phyloP scores from a whole-genome alignment of 2,888 invertebrate genomes.

The Drosophila barbarae region DNA sequence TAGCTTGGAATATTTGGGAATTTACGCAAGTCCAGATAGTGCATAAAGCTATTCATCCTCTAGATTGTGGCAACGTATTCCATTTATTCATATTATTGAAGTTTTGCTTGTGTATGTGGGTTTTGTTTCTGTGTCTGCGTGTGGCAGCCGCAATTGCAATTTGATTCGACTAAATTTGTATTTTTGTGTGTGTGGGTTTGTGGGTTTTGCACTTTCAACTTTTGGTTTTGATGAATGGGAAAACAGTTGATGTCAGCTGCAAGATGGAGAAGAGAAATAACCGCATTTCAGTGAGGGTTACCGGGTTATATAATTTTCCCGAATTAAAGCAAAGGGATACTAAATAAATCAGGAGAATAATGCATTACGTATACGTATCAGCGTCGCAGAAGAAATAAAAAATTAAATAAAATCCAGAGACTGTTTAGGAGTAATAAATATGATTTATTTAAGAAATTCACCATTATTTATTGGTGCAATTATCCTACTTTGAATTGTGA shows the following conservation, averaged over 20 bases:
- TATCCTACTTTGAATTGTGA: too few species aligned
- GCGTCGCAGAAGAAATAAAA: background rate
- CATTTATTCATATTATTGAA: constrained; percentile 24
- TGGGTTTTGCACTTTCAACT: constrained; percentile 19
- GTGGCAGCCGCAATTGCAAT: constrained; percentile 42
- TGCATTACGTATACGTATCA: background rate
- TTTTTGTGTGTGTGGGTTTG: constrained; percentile 25
- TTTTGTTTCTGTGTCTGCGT: constrained; percentile 13
- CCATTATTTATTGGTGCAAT: background rate
- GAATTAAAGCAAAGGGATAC: background rate
- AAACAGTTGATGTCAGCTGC: constrained; percentile 23
- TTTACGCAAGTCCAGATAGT: constrained; percentile 5
- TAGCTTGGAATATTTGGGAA: background rate
- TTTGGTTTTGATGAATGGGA: constrained; percentile 36
- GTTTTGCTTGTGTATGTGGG: constrained; percentile 3
- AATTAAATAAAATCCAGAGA: background rate
- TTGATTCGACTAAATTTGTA: constrained; percentile 56
- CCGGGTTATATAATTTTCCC: constrained; percentile 12
- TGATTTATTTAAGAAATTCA: background rate
- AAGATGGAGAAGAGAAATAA: constrained; percentile 3
- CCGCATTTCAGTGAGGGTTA: constrained; percentile 1
- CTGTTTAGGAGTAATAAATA: background rate
- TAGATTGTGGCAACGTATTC: constrained; percentile 8
- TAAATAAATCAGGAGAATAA: background rate
- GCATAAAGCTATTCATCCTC: constrained; percentile 2